Conservation (phyloP, 1,140 invertebrate species). For the Dermatophagoides farinae region DNA sequence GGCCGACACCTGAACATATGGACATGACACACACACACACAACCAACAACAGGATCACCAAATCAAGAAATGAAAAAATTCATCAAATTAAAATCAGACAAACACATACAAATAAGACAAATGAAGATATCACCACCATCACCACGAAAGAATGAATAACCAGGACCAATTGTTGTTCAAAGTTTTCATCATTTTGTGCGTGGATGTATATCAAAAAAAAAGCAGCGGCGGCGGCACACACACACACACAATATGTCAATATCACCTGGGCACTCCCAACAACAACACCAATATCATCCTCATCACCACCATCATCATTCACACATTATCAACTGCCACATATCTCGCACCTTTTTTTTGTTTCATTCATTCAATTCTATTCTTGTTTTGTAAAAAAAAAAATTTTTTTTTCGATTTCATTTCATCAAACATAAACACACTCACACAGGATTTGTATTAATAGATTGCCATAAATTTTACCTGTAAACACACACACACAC, state of each 20-base stretch:
- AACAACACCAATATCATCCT: conserved; percentile 1
- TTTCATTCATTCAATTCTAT: no score
- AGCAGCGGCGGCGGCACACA: background rate
- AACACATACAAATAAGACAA: background rate
- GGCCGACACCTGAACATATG: background rate
- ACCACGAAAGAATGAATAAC: background rate
- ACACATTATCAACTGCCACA: conserved; percentile 9
- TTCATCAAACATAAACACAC: background rate
- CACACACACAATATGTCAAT: background rate
- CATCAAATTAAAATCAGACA: background rate
- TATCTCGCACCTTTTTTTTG: background rate
- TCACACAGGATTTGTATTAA: background rate
- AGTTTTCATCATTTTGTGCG: no score
- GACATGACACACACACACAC: no score
- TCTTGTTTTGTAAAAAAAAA: background rate
- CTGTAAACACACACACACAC: no score
- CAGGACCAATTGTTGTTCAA: background rate
- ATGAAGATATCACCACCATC: background rate
- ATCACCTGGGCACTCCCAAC: conserved; percentile 10
- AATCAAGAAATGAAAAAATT: no score
- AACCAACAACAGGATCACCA: no score
- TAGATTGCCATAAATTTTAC: no score
- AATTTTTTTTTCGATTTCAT: background rate
- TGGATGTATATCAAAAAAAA: no score
- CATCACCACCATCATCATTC: background rate